Evolutionary conservation across 2,113 vertebrate species (phyloP).

Genomic region (Gavia stellata): DNA sequence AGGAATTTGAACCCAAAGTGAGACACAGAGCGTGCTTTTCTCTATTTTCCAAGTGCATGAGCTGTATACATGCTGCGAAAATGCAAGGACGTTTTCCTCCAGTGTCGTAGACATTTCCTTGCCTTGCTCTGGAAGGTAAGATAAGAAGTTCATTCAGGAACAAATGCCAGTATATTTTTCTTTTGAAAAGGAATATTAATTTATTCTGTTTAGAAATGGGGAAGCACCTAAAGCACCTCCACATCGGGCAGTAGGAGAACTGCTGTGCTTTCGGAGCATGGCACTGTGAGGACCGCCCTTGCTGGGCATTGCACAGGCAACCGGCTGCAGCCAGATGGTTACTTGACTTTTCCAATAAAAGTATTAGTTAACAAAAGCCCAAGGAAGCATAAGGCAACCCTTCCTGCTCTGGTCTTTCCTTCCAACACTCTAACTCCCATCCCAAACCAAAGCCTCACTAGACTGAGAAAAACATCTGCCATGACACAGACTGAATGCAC

Average conservation of each 20-base stretch:
- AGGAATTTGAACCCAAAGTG: background rate
- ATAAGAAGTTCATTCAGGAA: background rate
- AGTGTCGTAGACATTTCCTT: background rate
- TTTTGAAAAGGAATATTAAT: background rate
- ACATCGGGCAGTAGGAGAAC: accelerated
- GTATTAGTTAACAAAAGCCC: background rate
- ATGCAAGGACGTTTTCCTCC: background rate
- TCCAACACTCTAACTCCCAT: background rate
- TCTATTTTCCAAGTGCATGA: background rate
- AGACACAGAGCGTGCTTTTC: background rate
- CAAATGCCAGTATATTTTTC: background rate
- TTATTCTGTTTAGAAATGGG: background rate
- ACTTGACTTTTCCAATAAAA: background rate
- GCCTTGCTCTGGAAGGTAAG: background rate
- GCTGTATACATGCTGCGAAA: background rate
- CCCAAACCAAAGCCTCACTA: background rate
- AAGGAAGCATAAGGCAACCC: background rate
- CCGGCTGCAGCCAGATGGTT: background rate
- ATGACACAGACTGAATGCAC: background rate
- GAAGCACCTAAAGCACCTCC: accelerated
- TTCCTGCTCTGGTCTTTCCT: background rate
- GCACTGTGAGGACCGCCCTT: background rate
- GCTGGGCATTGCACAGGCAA: background rate
- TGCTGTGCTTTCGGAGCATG: accelerated
- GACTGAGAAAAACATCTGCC: background rate